phyloP scores from a whole-genome alignment of 2,797 vertebrate genomes.

The Allobates femoralis region DNA sequence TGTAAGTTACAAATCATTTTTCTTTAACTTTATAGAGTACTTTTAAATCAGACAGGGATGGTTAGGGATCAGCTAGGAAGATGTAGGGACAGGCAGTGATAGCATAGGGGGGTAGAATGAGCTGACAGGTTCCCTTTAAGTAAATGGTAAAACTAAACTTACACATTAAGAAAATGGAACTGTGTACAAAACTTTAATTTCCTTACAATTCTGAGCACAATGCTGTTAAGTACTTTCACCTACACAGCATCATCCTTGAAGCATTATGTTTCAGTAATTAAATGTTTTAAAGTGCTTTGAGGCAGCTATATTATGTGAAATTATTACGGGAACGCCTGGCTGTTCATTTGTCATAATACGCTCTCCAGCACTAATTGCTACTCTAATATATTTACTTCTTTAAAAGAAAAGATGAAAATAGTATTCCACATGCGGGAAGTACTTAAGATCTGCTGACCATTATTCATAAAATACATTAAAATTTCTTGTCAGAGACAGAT shows the following conservation, averaged over 20 bases:
- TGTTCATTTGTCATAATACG: constrained; percentile 58
- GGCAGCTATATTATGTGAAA: constrained; percentile 52
- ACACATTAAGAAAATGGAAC: not conserved
- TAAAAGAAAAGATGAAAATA: constrained; percentile 23
- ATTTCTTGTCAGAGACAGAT: constrained; percentile 11
- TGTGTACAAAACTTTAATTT: not conserved
- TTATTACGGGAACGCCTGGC: constrained; percentile 34
- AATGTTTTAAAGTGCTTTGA: constrained; percentile 54
- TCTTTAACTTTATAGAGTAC: no score
- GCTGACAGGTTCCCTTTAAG: no score
- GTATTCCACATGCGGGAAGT: constrained; percentile 14
- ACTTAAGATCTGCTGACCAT: constrained; percentile 33
- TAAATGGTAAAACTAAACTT: not conserved
- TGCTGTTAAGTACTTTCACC: constrained; percentile 47
- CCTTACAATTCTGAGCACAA: not conserved
- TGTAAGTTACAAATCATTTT: no score
- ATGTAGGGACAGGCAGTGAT: no score
- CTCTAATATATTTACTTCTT: constrained; percentile 44
- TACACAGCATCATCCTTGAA: constrained; percentile 37
- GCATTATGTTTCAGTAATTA: constrained; percentile 56
- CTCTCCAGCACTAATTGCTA: constrained; percentile 51
- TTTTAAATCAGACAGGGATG: no score
- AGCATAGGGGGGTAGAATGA: no score
- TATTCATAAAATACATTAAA: constrained; percentile 39
- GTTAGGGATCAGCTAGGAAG: no score